These are phyloP conservation scores for Seladonia tumulorum DNA, from an alignment of 2,888 invertebrate species.

Conservation along the genomic window DNA sequence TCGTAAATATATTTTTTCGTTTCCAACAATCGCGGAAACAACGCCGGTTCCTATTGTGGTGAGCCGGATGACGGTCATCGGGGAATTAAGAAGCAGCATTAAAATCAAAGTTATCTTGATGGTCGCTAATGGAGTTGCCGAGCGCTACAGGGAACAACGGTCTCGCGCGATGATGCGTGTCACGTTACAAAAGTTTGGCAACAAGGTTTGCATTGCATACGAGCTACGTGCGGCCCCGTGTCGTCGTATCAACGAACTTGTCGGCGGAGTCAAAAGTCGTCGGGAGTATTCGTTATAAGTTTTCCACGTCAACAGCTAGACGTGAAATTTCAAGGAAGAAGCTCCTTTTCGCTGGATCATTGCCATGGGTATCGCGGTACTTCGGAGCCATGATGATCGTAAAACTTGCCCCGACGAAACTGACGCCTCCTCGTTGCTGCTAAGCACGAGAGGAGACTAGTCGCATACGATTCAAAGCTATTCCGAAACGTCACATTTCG, in stretches of 20 bases:
- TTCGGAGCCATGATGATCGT: not conserved
- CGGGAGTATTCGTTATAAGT: conserved; percentile 45
- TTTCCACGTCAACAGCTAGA: conserved; percentile 29
- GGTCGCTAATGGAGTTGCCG: conserved; percentile 51
- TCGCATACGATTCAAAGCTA: not conserved
- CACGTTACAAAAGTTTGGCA: conserved; percentile 57
- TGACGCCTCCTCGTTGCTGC: not conserved
- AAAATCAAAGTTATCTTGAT: conserved; percentile 55
- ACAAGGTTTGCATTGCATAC: conserved; percentile 59
- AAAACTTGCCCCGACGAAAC: not conserved
- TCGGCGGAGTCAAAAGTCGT: conserved; percentile 37
- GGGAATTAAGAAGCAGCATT: conserved; percentile 35
- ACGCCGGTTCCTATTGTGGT: no score
- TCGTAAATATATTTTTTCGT: no score
- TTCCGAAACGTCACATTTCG: no score
- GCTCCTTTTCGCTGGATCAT: conserved; percentile 13
- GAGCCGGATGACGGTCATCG: not conserved
- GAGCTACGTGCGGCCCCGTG: conserved; percentile 35
- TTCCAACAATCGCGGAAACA: no score
- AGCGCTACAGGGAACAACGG: conserved; percentile 22
- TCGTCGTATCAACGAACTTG: conserved; percentile 47
- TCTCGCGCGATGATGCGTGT: conserved; percentile 50
- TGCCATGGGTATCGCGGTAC: conserved; percentile 11
- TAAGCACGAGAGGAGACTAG: not conserved
- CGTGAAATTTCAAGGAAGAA: conserved; percentile 27